Evolutionary conservation across 2,888 invertebrate species (phyloP).

Genomic region (Hirudinaria manillensis): DNA sequence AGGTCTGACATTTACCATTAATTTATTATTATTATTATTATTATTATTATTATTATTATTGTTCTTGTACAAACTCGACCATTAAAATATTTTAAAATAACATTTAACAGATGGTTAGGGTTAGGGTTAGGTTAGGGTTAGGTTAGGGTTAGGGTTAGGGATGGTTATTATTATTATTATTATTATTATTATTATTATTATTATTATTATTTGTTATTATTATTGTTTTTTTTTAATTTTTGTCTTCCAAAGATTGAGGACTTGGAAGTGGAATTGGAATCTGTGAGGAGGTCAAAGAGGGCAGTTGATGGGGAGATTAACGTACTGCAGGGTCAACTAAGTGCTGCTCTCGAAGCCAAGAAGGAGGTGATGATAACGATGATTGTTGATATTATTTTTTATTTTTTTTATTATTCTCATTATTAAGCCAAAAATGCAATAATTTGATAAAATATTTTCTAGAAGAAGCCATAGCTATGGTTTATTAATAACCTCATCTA

Average conservation of each 20-base stretch:
- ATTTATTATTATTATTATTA: neutral
- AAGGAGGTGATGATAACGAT: conserved; percentile 22
- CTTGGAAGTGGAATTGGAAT: neutral
- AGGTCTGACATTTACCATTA: conserved; percentile 1
- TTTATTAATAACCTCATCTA: no score
- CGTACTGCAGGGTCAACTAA: conserved; percentile 26
- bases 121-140: no score
- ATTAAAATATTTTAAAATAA: no score
- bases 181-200: neutral
- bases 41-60: neutral
- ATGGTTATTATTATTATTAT: no score
- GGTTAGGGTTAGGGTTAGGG: no score
- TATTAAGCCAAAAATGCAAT: neutral
- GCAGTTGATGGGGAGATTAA: conserved; percentile 14
- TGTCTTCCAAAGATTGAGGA: conserved; percentile 30
- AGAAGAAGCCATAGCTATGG: no score
- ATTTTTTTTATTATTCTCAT: conserved; percentile 1
- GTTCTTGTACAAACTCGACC: neutral
- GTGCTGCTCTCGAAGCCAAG: conserved; percentile 7
- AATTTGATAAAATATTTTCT: conserved; percentile 1
- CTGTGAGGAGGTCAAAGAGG: conserved; percentile 12
- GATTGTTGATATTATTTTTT: neutral
- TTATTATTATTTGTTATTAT: no score
- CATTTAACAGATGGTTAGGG: no score
- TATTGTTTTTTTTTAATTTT: no score